Base-by-base conservation (phyloP, 2,888 invertebrate genomes). In the Xanthorhoe spadicearia region DNA sequence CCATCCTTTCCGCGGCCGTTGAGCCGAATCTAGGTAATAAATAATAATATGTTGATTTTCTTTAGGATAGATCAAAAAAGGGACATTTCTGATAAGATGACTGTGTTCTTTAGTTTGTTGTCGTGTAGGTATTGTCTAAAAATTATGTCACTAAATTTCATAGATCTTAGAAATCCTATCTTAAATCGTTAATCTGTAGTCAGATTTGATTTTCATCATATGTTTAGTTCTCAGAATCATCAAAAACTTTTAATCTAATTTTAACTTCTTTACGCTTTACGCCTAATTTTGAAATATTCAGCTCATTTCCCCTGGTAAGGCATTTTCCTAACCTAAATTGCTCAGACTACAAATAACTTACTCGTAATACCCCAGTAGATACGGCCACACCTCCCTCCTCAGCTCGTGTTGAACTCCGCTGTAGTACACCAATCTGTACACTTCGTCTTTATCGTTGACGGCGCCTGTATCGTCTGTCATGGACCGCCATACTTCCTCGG, bases 361-460 rank as follows among this genome's bases (percentile, higher is more conserved):
- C 90, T 95, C 94, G 80, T 97, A 97, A 87, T 98, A 97, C 0
- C 97, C 97, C 32, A 98, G 90, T 10, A 98, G 92, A 82, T 97
- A 98, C 0, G 98, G 98, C 98, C 98, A 98, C 4, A 98, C 96
- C 90, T 96, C 95, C 76, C 94, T 94, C 15, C 97, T 88, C 19
- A 97, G 93, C n/a, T 95, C 96, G 69, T 96, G 96, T 19, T 95
- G 95, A 17, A 98, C 96, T 0, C 98, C 98, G 0, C 97, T 97
- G 83, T 96, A 98, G 83, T 98, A 99, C 0, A 97, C 96, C 28
- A 97, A 92, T 55, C 97, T 92, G 82, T 97, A 96, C 15, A 98
- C 95, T 87, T 98, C 97, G 7, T 94, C 94, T 65, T 94, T 93
- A 74, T 96, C 94, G 0, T 86, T 86, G 0, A 96, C 90, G 0